Conservation (phyloP, 92 coral and sea anemone species). For the Bergia puertoricense region DNA sequence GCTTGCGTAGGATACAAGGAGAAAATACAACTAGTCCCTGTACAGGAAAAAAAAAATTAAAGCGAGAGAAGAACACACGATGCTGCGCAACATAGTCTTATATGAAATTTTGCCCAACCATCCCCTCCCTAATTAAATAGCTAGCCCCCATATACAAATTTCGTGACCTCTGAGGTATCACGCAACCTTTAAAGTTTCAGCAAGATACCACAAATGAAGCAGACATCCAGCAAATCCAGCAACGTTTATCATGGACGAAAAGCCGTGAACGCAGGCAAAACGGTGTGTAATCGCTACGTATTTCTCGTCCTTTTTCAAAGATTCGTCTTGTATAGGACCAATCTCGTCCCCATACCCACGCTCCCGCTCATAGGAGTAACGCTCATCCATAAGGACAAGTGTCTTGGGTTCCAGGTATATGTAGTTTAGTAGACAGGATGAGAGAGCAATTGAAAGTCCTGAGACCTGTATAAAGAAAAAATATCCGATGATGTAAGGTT, state of each 20-base stretch:
- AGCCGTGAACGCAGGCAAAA: slow-evolving; percentile 75
- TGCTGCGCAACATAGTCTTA: too few relatives aligned
- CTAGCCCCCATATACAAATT: too few relatives aligned
- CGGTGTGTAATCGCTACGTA: slow-evolving; percentile 69
- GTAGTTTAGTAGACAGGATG: slow-evolving; percentile 58
- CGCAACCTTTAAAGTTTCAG: slow-evolving; percentile 32
- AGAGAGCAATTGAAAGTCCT: slow-evolving; percentile 65
- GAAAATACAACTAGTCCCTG: too few relatives aligned
- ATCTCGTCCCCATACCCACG: slow-evolving; percentile 81
- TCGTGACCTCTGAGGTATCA: not conserved
- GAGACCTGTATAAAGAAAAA: slow-evolving; percentile 43
- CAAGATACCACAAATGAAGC: slow-evolving; percentile 73
- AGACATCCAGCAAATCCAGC: slow-evolving; percentile 68
- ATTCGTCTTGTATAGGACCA: slow-evolving; percentile 76
- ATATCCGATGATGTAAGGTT: too few relatives aligned
- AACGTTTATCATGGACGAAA: slow-evolving; percentile 77
- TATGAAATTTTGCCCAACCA: too few relatives aligned
- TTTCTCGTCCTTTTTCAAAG: slow-evolving; percentile 70
- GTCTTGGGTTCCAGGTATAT: slow-evolving; percentile 75
- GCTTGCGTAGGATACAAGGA: too few relatives aligned
- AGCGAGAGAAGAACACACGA: too few relatives aligned
- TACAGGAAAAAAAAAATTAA: too few relatives aligned
- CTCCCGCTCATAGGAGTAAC: slow-evolving; percentile 80
- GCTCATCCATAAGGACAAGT: slow-evolving; percentile 57
- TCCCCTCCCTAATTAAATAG: too few relatives aligned